Conservation (phyloP, 2,113 vertebrate species). For the Butastur rufipennis region DNA sequence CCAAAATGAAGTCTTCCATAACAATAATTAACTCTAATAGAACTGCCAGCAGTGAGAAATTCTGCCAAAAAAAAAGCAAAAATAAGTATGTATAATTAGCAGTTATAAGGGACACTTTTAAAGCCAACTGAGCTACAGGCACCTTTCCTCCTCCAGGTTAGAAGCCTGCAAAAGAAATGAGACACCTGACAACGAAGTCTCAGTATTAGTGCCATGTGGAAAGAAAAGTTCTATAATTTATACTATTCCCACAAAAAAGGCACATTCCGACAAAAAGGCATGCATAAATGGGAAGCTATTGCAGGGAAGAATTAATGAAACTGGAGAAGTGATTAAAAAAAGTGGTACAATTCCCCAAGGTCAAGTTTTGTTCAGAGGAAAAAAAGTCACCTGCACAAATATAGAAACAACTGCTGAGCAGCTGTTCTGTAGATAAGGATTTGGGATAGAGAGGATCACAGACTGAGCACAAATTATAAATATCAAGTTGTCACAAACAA, state of each 20-base stretch:
- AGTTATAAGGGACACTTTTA: not conserved
- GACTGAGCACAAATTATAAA: not conserved
- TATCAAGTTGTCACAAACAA: not conserved
- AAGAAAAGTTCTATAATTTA: not conserved
- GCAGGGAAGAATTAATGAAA: not conserved
- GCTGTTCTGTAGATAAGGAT: not conserved
- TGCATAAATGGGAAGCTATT: not conserved
- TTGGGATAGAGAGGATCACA: not conserved
- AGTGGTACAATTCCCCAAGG: not conserved
- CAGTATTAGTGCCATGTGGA: not conserved
- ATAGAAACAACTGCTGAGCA: slow-evolving; percentile 18
- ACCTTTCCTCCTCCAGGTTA: not conserved
- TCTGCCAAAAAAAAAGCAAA: not conserved
- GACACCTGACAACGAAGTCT: not conserved
- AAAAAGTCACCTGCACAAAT: slow-evolving; percentile 23
- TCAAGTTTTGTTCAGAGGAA: not conserved
- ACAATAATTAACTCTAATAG: not conserved
- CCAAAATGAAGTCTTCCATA: not conserved
- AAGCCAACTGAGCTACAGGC: not conserved
- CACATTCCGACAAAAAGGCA: not conserved
- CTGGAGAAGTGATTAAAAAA: not conserved
- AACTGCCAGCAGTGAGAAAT: not conserved
- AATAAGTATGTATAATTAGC: not conserved
- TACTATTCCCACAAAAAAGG: not conserved
- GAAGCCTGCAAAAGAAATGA: not conserved